Conservation (phyloP, 2,113 vertebrate genomes). For the Rissa tridactyla region DNA sequence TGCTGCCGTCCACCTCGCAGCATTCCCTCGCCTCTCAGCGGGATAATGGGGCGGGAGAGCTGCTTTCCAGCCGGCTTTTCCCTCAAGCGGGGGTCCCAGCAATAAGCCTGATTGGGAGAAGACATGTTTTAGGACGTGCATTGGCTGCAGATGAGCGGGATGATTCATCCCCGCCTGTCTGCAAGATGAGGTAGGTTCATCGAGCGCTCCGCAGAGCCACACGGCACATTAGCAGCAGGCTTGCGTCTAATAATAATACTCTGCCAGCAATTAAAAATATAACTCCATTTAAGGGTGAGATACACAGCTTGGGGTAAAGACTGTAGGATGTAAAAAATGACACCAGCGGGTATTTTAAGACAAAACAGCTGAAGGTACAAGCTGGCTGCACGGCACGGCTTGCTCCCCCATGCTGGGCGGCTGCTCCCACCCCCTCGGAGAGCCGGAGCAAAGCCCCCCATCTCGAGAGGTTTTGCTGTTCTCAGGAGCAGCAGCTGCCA, state of each 20-base stretch:
- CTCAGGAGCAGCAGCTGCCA: not conserved
- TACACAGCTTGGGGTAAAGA: constrained; percentile 42
- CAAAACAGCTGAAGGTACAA: constrained; percentile 45
- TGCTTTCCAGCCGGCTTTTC: not conserved
- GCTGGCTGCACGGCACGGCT: not conserved
- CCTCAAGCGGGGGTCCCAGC: not conserved
- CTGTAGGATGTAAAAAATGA: constrained; percentile 57
- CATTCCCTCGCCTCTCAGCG: rapidly evolving
- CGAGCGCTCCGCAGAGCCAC: not conserved
- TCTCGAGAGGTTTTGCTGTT: not conserved
- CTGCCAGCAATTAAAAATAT: constrained; percentile 53
- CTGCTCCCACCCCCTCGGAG: not conserved
- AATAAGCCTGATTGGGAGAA: not conserved
- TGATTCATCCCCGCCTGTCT: constrained; percentile 28
- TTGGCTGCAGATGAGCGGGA: not conserved
- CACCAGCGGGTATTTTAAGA: constrained; percentile 61
- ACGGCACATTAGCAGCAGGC: not conserved
- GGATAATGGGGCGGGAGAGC: not conserved
- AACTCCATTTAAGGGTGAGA: constrained; percentile 57
- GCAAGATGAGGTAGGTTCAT: not conserved
- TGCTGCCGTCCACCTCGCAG: not conserved
- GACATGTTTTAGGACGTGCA: not conserved
- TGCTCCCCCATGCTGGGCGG: rapidly evolving
- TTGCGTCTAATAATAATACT: constrained; percentile 17
- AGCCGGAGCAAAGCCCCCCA: not conserved